Evolutionary conservation across 2,888 invertebrate genomes (phyloP).

Genomic region (Adineta ricciae): DNA sequence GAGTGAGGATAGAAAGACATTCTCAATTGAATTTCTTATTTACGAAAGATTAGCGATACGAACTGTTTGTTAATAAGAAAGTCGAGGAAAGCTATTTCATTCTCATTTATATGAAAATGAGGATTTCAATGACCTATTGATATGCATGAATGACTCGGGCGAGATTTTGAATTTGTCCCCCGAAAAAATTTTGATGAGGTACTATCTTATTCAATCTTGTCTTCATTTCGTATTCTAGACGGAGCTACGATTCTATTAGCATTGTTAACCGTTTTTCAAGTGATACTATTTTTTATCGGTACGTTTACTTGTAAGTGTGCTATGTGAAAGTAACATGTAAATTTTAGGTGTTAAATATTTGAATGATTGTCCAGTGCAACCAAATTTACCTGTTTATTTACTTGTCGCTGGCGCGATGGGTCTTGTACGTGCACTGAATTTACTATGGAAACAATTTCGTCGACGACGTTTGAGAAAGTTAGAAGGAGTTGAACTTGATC

Average conservation of each 20-base stretch:
- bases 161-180: too few relatives aligned
- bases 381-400: constrained; percentile 69
- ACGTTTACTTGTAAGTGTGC: neutral
- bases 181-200: too few relatives aligned
- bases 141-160: too few relatives aligned
- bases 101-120: too few relatives aligned
- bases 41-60: neutral
- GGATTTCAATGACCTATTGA: too few relatives aligned
- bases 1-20: neutral
- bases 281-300: neutral
- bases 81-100: neutral
- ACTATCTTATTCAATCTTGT: too few relatives aligned
- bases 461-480: constrained; percentile 46
- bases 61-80: neutral
- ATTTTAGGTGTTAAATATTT: constrained; percentile 62
- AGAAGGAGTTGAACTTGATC: constrained; percentile 41
- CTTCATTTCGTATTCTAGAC: too few relatives aligned
- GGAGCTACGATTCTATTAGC: neutral
- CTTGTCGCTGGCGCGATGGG: constrained; percentile 69
- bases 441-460: constrained; percentile 61
- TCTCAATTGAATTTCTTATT: neutral
- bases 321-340: neutral
- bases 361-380: constrained; percentile 67
- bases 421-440: constrained; percentile 55
- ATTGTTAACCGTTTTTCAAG: neutral